Evolutionary conservation across 2,888 invertebrate species (phyloP), one percentile per base, ranked within the genome.

Genomic region (Aradus depressus): DNA sequence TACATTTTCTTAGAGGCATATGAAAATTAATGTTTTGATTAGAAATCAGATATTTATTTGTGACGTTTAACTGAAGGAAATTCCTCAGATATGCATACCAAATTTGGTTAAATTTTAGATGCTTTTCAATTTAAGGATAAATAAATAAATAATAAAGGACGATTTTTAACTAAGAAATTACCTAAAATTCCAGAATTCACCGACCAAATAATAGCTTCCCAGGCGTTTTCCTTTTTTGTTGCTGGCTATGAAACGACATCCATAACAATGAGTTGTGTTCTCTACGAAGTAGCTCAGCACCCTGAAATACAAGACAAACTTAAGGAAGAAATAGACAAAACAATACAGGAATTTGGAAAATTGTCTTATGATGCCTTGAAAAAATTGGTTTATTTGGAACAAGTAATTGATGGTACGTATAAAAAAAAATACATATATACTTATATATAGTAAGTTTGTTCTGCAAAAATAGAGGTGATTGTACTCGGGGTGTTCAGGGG

Each of bases 221-320:
- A 77, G 52, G 70, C 73, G 0, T 71, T 76, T 64, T 60, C 76
- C 14, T 77, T 77, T 62, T 73, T 76, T 67, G 66, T 74, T 6
- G 77, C 77, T 10, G 81, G 81, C 0, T 75, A 79, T 57, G 78
- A 78, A 62, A 77, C 80, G 0, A 75, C 76, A 0, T 77, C 80
- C 0, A 72, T 77, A 0, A 72, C 76, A 0, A 70, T 80, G 3
- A 70, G 74, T 53, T 77, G 75, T 53, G 66, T 71, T 0, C 67
- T 74, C 0, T 76, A 74, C 58, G 70, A 73, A 57, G 59, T 77
- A 43, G 76, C 76, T 0, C 56, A 69, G 5, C 70, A 76, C 60
- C 72, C 70, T 26, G 64, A 68, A 1, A 64, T 75, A 10, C 76
- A 77, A 58, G 62, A 64, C 5, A 70, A 64, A 58, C 67, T 74